Percentiles rank a stretch among this genome's conserved stretches.
Conservation (phyloP, 2,797 vertebrate species). For the Tragopan temminckii region DNA sequence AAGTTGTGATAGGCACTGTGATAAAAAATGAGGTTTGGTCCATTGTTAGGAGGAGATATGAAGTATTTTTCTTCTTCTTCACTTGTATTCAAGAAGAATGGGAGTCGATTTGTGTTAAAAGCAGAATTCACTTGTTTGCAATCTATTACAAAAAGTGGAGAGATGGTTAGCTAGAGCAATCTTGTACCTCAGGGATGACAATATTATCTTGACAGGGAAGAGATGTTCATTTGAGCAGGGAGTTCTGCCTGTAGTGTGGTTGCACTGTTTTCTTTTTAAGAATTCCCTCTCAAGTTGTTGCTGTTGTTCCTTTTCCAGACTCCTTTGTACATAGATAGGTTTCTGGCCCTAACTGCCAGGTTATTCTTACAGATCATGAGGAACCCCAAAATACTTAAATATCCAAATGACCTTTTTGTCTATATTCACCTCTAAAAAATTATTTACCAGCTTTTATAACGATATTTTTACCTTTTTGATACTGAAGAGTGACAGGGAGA, state of each 20-base stretch:
- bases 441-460: not conserved
- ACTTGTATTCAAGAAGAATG: not conserved
- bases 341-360: not conserved
- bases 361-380: not conserved
- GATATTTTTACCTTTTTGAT: not conserved
- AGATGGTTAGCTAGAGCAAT: not conserved
- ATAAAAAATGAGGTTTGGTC: not conserved
- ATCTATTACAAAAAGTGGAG: not conserved
- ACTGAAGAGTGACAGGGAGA: not conserved
- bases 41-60: not conserved
- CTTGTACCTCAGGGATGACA: not conserved
- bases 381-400: not conserved
- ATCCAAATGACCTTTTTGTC: not conserved
- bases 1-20: not conserved
- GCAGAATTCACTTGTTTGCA: not conserved
- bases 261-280: not conserved
- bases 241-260: not conserved
- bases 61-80: not conserved
- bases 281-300: not conserved
- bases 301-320: not conserved
- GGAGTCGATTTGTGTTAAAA: not conserved
- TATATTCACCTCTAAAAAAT: not conserved
- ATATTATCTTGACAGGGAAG: not conserved
- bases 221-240: not conserved
- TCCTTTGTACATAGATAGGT: not conserved